Base-by-base conservation (phyloP, 92 coral and sea anemone species). In the Scolanthus callimorphus region DNA sequence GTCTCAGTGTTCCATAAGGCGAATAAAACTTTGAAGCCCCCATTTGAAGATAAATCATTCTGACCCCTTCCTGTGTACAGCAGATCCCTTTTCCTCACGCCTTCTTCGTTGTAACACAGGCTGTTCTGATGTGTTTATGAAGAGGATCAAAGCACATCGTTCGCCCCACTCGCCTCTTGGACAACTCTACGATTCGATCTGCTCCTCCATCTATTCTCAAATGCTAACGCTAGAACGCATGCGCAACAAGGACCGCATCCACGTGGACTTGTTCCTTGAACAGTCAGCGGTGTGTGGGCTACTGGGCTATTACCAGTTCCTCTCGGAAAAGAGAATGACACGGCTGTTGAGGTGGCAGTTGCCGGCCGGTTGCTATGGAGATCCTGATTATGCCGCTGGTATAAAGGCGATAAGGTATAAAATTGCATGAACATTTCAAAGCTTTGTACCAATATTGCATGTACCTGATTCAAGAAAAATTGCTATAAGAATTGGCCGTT, bases 261-360 rank as follows among this genome's bases (percentile, higher is more conserved):
- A 82, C 62, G 59, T 59, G 25, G 95, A 87, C 45, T 50, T 87
- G 55, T 77, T 72, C 77, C 58, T 82, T 58, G 95, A 87, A 22
- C 85, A 82, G 51, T 77, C 90, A 4, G 72, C 81, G 65, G 85
- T 87, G 26, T 87, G 95, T 49, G 90, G 82, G n/a, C 49, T 83
- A 11, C 58, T 87, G 49, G 95, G 95, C 2, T 87, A 67, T 46
- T 50, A 50, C 8, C 78, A 87, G 15, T 87, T 87, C 39, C 62
- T 87, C 30, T 67, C 90, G n/a, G 22, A 58, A 25, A 48, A 62
- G 27, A 65, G 90, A 25, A 60, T 87, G 11, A 20, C 24, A 15
- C 27, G 37, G 13, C 49, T 87, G 38, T 53, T 87, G 31, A 73
- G 73, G 34, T 67, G 79, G 74, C 89, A 82, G 49, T 50, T 43